A percentile compares a stretch with the other conserved stretches of the same genome.
phyloP scores from a whole-genome alignment of 2,113 vertebrate genomes.

The Thermophis baileyi region DNA sequence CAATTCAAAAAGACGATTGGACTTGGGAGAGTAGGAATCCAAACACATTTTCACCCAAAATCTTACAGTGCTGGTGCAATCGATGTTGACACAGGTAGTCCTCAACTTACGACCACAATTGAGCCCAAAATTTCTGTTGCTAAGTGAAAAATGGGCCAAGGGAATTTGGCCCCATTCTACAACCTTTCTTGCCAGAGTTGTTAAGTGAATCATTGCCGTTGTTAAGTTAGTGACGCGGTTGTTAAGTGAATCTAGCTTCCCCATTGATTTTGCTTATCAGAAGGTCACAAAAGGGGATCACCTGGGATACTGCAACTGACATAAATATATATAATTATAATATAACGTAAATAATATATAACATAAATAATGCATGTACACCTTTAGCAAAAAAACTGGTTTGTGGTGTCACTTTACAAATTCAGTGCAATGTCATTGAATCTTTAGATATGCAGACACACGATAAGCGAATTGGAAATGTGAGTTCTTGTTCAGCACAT shows the following conservation, averaged over 20 bases:
- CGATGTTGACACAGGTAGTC: background rate
- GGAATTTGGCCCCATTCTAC: background rate
- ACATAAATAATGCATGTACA: background rate
- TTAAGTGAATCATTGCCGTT: background rate
- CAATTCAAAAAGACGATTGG: constrained; percentile 54
- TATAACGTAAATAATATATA: background rate
- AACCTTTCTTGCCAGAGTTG: background rate
- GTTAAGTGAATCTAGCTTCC: background rate
- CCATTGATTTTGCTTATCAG: background rate
- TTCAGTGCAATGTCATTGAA: background rate
- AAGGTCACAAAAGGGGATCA: background rate
- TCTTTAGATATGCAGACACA: background rate
- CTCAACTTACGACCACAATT: too few species aligned
- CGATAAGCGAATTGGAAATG: background rate
- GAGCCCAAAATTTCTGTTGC: background rate
- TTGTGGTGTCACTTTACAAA: constrained; percentile 49
- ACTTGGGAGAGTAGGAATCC: constrained; percentile 14
- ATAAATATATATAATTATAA: background rate
- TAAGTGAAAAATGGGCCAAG: background rate
- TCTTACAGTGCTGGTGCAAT: background rate
- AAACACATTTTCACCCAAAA: background rate
- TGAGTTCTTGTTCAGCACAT: background rate
- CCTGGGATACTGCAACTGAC: background rate
- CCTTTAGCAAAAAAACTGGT: constrained; percentile 12
- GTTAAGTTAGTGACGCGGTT: background rate